Conservation (phyloP, 2,888 invertebrate genomes). For the Lypha dubia region DNA sequence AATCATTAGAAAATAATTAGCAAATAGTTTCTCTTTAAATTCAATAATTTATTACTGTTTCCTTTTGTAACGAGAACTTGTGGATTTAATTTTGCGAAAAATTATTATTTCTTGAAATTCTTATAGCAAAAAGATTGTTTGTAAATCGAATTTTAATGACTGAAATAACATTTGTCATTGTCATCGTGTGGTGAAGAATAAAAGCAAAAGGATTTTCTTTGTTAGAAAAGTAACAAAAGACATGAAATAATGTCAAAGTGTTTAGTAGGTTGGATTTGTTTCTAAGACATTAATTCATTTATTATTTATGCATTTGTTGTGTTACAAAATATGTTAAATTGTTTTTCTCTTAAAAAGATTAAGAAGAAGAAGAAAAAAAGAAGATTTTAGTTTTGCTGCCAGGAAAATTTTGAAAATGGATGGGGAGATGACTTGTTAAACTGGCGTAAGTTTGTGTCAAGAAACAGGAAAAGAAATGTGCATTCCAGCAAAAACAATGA, state of each 20-base stretch:
- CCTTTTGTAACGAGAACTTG: not conserved
- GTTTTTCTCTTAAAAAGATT: too few species aligned
- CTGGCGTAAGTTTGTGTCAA: too few species aligned
- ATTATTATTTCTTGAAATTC: not conserved
- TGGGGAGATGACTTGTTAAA: too few species aligned
- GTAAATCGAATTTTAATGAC: constrained; percentile 72
- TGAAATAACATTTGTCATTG: constrained; percentile 68
- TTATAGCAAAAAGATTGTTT: constrained; percentile 27
- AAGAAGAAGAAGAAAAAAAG: not conserved
- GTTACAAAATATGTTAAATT: not conserved
- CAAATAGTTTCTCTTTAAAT: not conserved
- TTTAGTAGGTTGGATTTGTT: constrained; percentile 22
- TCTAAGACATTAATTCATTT: constrained; percentile 28
- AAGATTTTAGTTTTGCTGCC: not conserved
- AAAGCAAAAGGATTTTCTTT: constrained; percentile 28
- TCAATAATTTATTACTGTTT: constrained; percentile 15
- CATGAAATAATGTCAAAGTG: constrained; percentile 7
- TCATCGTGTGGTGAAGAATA: constrained; percentile 49
- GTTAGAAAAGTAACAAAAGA: not conserved
- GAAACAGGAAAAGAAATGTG: too few species aligned
- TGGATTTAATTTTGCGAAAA: not conserved
- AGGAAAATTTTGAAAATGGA: too few species aligned
- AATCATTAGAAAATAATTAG: not conserved
- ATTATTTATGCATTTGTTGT: constrained; percentile 16
- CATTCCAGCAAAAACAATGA: too few species aligned